A percentile compares a stretch with the other conserved stretches of the same genome.
These are phyloP conservation scores for Falco biarmicus DNA, from an alignment of 2,797 vertebrate genomes.

Conservation along the genomic window DNA sequence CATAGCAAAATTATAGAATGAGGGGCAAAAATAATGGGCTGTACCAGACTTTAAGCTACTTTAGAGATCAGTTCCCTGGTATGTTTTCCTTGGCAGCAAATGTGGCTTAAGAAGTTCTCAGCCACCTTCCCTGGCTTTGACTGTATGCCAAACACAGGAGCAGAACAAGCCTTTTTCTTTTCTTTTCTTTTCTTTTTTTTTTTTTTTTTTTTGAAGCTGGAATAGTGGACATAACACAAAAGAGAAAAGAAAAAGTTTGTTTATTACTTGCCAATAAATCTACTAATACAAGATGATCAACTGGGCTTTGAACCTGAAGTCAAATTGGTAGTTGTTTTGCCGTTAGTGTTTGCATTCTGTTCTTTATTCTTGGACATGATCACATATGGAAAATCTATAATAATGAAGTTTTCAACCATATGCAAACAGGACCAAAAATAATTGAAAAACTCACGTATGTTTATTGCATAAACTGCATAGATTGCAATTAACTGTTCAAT, in stretches of 20 bases:
- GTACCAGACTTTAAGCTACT: background rate
- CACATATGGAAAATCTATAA: background rate
- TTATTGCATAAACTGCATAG: background rate
- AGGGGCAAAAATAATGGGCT: background rate
- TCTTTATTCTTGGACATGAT: background rate
- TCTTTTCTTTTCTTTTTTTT: background rate
- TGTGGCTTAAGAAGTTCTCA: background rate
- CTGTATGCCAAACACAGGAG: rapidly evolving
- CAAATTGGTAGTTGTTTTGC: background rate
- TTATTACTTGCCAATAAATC: background rate
- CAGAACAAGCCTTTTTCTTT: background rate
- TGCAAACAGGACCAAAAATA: background rate
- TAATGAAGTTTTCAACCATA: background rate
- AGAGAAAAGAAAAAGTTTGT: background rate
- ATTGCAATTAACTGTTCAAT: background rate
- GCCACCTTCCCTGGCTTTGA: background rate
- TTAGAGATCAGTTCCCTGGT: background rate
- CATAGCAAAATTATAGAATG: background rate
- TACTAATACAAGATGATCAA: background rate
- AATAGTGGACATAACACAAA: background rate
- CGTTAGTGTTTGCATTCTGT: background rate
- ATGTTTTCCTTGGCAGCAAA: background rate
- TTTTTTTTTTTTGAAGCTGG: background rate
- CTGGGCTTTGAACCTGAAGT: background rate
- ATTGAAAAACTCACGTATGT: background rate